Evolutionary conservation across 1,140 invertebrate species (phyloP), one percentile per base, ranked within the genome.

Genomic region (Conus betulinus): DNA sequence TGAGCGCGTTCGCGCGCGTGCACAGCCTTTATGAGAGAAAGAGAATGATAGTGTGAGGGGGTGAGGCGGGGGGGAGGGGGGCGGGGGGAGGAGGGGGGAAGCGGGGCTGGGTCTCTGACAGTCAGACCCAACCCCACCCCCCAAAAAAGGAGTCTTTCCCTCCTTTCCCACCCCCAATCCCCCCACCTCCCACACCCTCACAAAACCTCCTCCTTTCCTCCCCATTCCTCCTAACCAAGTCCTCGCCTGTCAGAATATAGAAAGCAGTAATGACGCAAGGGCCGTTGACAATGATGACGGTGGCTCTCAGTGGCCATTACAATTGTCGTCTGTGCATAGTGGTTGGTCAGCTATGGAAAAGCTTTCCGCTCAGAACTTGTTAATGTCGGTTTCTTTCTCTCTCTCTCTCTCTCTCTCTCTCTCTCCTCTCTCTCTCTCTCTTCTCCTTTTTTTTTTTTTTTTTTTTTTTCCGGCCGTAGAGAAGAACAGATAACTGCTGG

Each of bases 21-120:
- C 71, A 78, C 85, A 27, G 71, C 74, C 85, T 74, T 79, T 87
- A 87, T n/a, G 79, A 79, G 85, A 87, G 85, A 87, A 87, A 78
- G 85, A 87, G 85, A 87, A 87, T 87, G 85, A 87, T 87, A 55
- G 85, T 87, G 74, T 53, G 15, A 51, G 20, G 79, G 51, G 60
- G 60, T 13, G 17, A 60, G 57, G 7, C 57, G 60, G 17, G 11
- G 60, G 17, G 60, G 17, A 8, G 51, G 83, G 52, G 15, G 57
- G 55, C 8, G 57, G 57, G 60, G 17, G 11, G 60, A 4, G 60
- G 17, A 8, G 51, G 83, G 52, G 15, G 57, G 55, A n/a, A 39
- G 23, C 81, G 15, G 20, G 81, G 51, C 51, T 8, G 82, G 20
- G 5, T 84, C 20, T 63, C 55, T 84, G 82, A 84, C 82, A 84